A percentile compares a stretch with the other conserved stretches of the same genome.
phyloP scores from a whole-genome alignment of 2,888 invertebrate species.

The Sisyra nigra region DNA sequence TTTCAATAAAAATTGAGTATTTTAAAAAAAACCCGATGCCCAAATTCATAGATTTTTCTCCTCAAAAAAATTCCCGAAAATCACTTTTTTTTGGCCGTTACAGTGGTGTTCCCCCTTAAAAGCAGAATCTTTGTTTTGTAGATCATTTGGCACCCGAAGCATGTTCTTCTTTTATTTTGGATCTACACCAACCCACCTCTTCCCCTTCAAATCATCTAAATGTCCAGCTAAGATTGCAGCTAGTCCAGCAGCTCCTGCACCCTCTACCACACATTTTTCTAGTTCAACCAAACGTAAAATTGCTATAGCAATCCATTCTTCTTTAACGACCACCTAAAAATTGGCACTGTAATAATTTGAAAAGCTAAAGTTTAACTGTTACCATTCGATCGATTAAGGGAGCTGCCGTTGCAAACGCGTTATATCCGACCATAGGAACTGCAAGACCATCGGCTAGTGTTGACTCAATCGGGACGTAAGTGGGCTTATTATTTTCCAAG shows the following conservation, averaged over 20 bases:
- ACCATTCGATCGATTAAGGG: slow-evolving; percentile 51
- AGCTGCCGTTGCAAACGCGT: slow-evolving; percentile 45
- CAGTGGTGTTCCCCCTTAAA: too few species aligned
- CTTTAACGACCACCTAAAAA: slow-evolving; percentile 36
- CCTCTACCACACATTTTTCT: slow-evolving; percentile 57
- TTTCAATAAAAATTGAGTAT: too few species aligned
- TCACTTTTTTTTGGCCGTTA: too few species aligned
- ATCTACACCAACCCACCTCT: slow-evolving; percentile 37
- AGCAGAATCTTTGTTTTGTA: too few species aligned
- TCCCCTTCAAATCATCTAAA: slow-evolving; percentile 47
- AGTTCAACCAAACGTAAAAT: slow-evolving; percentile 43
- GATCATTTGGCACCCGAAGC: too few species aligned
- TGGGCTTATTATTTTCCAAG: slow-evolving; percentile 35
- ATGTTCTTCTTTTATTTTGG: too few species aligned
- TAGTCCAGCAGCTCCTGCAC: slow-evolving; percentile 52
- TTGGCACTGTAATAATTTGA: neutral
- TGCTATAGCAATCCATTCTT: slow-evolving; percentile 45
- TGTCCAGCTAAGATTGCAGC: slow-evolving; percentile 48
- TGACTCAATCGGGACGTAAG: slow-evolving; percentile 32
- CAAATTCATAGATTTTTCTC: too few species aligned
- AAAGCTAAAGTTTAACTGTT: slow-evolving; percentile 13
- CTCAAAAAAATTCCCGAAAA: too few species aligned
- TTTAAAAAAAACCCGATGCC: too few species aligned
- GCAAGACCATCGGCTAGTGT: slow-evolving; percentile 56
- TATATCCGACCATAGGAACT: slow-evolving; percentile 50